phyloP scores from a whole-genome alignment of 2,888 invertebrate genomes.

The Hemicrepidius hirtus region DNA sequence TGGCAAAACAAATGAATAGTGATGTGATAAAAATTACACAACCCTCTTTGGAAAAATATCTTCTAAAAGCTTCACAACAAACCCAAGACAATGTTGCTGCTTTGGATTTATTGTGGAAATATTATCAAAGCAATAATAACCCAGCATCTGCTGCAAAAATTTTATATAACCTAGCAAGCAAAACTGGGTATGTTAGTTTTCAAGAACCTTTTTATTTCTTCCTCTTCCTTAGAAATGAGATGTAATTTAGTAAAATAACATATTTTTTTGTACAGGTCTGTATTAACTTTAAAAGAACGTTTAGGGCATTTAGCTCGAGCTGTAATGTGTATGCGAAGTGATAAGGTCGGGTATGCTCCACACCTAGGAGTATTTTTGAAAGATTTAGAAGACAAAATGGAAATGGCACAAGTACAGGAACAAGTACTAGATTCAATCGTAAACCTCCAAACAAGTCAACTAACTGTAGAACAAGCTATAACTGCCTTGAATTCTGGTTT shows the following conservation, averaged over 20 bases:
- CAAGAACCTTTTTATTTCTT: no score
- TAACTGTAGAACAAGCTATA: conserved; percentile 75
- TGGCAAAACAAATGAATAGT: conserved; percentile 82
- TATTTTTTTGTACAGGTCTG: conserved; percentile 81
- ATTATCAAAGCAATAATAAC: conserved; percentile 93
- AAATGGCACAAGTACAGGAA: conserved; percentile 91
- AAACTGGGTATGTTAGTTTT: conserved; percentile 78
- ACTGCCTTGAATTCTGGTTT: conserved; percentile 86
- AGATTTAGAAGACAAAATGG: conserved; percentile 94
- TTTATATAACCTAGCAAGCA: conserved; percentile 89
- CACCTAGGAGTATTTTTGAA: conserved; percentile 86
- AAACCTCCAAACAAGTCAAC: conserved; percentile 69
- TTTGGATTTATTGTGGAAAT: conserved; percentile 95
- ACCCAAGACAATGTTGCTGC: conserved; percentile 74
- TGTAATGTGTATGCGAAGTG: conserved; percentile 95
- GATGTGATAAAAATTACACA: conserved; percentile 81
- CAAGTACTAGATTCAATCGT: conserved; percentile 80
- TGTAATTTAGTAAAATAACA: no score
- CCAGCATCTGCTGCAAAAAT: conserved; percentile 95
- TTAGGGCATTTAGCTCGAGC: conserved; percentile 94
- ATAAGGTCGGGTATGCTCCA: conserved; percentile 83
- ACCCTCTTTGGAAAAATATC: conserved; percentile 85
- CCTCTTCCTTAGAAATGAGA: no score
- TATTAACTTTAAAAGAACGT: conserved; percentile 85
- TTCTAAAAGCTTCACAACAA: conserved; percentile 77